Evolutionary conservation across 2,888 invertebrate genomes (phyloP).

Genomic region (Brachynemurus nebulosus): DNA sequence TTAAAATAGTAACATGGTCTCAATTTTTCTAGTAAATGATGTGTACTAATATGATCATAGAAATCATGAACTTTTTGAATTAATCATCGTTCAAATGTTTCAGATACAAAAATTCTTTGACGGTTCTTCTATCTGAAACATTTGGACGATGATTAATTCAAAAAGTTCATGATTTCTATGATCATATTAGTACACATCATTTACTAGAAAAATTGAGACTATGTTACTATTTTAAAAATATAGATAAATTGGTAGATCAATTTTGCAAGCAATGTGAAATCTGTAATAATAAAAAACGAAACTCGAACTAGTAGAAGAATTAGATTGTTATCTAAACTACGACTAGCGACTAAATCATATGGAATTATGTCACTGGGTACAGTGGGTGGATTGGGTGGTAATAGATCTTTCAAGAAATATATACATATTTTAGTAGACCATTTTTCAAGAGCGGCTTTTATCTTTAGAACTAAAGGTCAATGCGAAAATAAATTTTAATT

Average conservation of each 20-base stretch:
- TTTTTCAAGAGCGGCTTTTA: neutral
- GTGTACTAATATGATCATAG: neutral
- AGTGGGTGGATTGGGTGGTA: neutral
- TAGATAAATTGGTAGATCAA: neutral
- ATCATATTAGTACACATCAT: neutral
- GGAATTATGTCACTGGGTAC: neutral
- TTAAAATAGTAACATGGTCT: neutral
- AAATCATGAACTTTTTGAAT: neutral
- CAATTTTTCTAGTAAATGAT: neutral
- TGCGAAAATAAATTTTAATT: slow-evolving; percentile 12
- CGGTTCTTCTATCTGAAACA: neutral
- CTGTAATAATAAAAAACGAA: slow-evolving; percentile 3
- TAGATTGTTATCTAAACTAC: neutral
- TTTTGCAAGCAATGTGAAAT: neutral
- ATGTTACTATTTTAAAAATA: neutral
- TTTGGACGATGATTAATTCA: neutral
- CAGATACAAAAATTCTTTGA: neutral
- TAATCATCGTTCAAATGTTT: neutral
- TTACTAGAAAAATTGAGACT: neutral
- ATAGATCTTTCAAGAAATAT: neutral
- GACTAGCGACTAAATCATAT: neutral
- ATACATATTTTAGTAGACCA: neutral
- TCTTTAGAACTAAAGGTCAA: slow-evolving; percentile 8
- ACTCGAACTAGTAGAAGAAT: neutral
- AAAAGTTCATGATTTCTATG: slow-evolving; percentile 1